These are phyloP conservation scores for Arenaria interpres DNA, from an alignment of 2,113 vertebrate genomes.

Conservation along the genomic window DNA sequence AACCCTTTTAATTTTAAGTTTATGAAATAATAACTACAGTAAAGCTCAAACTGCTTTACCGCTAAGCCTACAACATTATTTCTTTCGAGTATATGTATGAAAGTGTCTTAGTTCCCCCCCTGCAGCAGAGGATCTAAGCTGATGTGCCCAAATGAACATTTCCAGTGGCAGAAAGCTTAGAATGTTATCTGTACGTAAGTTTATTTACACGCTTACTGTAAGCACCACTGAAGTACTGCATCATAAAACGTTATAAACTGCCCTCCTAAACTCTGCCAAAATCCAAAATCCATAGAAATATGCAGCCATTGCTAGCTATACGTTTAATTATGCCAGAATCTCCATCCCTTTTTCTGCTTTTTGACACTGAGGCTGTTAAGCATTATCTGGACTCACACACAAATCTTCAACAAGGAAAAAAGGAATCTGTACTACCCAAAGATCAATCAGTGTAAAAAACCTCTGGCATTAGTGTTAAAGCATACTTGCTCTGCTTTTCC, in stretches of 20 bases:
- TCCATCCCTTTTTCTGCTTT: neutral
- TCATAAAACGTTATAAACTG: neutral
- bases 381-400: neutral
- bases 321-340: neutral
- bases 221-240: neutral
- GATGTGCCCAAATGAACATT: neutral
- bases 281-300: neutral
- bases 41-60: neutral
- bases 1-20: neutral
- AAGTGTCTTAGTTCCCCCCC: rapidly evolving
- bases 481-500: neutral
- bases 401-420: neutral
- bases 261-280: neutral
- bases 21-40: neutral
- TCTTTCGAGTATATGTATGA: neutral
- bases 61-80: neutral
- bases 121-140: neutral
- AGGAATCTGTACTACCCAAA: neutral
- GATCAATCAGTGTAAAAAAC: neutral
- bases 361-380: neutral
- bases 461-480: neutral
- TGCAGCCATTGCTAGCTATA: neutral
- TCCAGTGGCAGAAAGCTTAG: neutral
- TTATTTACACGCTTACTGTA: neutral
- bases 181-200: neutral